These are phyloP conservation scores for Prenolepis imparis DNA, from an alignment of 2,888 invertebrate genomes.

Conservation along the genomic window DNA sequence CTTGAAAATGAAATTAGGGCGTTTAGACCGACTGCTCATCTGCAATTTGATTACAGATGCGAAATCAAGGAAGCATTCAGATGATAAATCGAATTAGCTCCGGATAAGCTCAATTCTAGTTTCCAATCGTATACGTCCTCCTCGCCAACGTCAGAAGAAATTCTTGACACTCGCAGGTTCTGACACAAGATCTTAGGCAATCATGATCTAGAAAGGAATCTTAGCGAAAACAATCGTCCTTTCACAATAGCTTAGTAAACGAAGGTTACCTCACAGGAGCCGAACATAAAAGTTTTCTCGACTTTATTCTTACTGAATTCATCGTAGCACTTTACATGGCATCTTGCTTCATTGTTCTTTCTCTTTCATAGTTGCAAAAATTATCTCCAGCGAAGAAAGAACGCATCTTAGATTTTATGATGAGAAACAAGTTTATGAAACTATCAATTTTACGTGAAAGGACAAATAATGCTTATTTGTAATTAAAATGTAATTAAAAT, in stretches of 20 bases:
- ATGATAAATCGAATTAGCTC: conserved; percentile 60
- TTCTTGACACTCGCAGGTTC: neutral
- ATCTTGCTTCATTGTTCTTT: neutral
- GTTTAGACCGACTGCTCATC: conserved; percentile 42
- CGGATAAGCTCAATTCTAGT: conserved; percentile 42
- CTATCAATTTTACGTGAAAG: neutral
- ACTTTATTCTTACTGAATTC: neutral
- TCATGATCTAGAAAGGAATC: conserved; percentile 35
- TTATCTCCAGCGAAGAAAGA: neutral
- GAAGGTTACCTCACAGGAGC: conserved; percentile 13
- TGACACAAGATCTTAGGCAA: neutral
- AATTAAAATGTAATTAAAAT: neutral
- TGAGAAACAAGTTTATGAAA: neutral
- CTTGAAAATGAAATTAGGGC: conserved; percentile 57
- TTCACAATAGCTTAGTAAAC: neutral
- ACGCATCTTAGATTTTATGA: too few relatives aligned
- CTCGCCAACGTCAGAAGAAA: conserved; percentile 29
- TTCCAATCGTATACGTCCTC: neutral
- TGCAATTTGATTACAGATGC: conserved; percentile 65
- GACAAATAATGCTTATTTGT: neutral
- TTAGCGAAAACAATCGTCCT: conserved; percentile 16
- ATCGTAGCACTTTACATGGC: neutral
- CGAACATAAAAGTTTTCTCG: neutral
- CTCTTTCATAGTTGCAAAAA: neutral
- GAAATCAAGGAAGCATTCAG: conserved; percentile 73